Evolutionary conservation across 1,140 invertebrate species (phyloP).

Genomic region (Spodoptera frugiperda): DNA sequence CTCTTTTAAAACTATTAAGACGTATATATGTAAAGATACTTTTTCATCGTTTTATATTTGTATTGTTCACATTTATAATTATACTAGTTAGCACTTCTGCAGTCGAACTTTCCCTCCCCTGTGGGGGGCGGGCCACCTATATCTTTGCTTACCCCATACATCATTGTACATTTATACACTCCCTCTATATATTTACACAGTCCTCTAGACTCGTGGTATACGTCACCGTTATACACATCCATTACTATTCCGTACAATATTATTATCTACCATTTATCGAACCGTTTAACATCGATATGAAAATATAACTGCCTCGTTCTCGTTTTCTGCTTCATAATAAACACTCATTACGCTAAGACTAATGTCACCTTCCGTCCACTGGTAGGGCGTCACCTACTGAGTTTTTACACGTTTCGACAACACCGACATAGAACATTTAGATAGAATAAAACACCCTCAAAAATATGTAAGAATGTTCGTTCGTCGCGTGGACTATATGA

Average conservation of each 20-base stretch:
- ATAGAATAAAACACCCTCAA: background rate
- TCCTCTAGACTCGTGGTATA: background rate
- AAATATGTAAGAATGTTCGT: conserved; percentile 3
- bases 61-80: conserved; percentile 4
- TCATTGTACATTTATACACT: background rate
- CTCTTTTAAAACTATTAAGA: background rate
- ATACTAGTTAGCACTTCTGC: conserved; percentile 2
- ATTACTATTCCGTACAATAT: conserved; percentile 19
- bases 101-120: background rate
- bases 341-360: conserved; percentile 19
- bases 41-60: background rate
- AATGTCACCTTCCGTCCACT: too few relatives aligned
- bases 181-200: conserved; percentile 21
- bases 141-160: background rate
- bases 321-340: background rate
- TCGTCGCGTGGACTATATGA: background rate
- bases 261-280: conserved; percentile 7
- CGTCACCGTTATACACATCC: background rate
- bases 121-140: background rate
- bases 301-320: conserved; percentile 11
- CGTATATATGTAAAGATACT: background rate
- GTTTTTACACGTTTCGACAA: background rate
- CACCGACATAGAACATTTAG: conserved; percentile 4
- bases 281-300: conserved; percentile 29
- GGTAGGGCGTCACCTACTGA: background rate